These are phyloP conservation scores for Agelaius phoeniceus DNA, from an alignment of 2,113 vertebrate genomes.

Conservation along the genomic window DNA sequence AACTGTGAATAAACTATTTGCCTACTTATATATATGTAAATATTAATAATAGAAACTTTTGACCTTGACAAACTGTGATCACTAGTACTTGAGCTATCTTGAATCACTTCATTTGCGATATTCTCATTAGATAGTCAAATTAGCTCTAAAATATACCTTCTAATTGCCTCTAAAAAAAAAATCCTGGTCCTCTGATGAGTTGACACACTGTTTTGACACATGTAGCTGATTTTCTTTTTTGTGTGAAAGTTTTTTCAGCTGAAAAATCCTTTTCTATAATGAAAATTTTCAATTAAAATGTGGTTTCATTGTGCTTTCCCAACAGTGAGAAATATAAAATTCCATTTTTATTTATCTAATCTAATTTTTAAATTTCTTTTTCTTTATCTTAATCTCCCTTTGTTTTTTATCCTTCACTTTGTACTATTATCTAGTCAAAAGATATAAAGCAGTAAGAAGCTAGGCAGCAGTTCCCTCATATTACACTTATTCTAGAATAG, in stretches of 20 bases:
- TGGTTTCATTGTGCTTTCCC: not conserved
- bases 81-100: constrained; percentile 61
- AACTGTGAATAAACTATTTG: constrained; percentile 61
- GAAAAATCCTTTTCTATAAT: not conserved
- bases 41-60: constrained; percentile 56
- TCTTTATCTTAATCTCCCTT: not conserved
- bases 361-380: not conserved
- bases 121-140: constrained; percentile 70
- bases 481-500: not conserved
- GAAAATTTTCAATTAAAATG: not conserved
- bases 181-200: constrained; percentile 48
- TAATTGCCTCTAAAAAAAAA: constrained; percentile 69
- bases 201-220: constrained; percentile 55
- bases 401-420: not conserved
- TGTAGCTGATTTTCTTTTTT: constrained; percentile 13
- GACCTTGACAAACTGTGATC: constrained; percentile 55
- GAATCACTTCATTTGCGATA: constrained; percentile 59
- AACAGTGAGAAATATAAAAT: not conserved
- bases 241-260: not conserved
- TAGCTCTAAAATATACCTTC: constrained; percentile 68
- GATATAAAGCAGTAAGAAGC: not conserved
- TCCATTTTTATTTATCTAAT: not conserved
- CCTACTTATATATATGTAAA: constrained; percentile 63
- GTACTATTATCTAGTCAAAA: not conserved
- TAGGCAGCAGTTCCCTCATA: not conserved